Evolutionary conservation across 2,888 invertebrate genomes (phyloP).

Genomic region (Campopleginae sp.): DNA sequence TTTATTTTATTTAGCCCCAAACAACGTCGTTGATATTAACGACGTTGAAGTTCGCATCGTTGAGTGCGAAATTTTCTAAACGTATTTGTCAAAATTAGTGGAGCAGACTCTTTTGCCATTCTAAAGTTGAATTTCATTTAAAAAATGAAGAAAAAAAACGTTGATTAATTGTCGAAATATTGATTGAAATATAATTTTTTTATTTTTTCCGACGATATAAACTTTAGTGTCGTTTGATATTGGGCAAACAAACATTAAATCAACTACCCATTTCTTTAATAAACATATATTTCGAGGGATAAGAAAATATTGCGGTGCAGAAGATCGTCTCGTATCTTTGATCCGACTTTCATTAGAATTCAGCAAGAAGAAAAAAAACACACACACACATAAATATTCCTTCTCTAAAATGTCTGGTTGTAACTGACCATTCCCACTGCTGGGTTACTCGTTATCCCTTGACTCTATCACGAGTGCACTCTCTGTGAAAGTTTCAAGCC

Average conservation of each 20-base stretch:
- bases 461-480: not conserved
- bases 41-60: too few species aligned
- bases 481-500: not conserved
- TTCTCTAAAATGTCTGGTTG: not conserved
- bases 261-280: not conserved
- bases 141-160: too few species aligned
- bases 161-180: too few species aligned
- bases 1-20: not conserved
- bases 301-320: not conserved
- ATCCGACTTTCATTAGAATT: not conserved
- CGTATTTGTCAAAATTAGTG: too few species aligned
- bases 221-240: too few species aligned
- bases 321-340: not conserved
- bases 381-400: not conserved
- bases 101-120: too few species aligned
- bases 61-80: too few species aligned
- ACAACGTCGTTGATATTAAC: not conserved
- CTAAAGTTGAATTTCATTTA: too few species aligned
- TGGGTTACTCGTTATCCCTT: constrained; percentile 3
- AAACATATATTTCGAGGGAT: not conserved
- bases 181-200: too few species aligned
- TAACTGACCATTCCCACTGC: not conserved
- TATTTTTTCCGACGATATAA: too few species aligned
- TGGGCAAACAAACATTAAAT: not conserved
- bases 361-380: not conserved